phyloP scores from a whole-genome alignment of 2,113 vertebrate species.

The Hippopotamus amphibius region DNA sequence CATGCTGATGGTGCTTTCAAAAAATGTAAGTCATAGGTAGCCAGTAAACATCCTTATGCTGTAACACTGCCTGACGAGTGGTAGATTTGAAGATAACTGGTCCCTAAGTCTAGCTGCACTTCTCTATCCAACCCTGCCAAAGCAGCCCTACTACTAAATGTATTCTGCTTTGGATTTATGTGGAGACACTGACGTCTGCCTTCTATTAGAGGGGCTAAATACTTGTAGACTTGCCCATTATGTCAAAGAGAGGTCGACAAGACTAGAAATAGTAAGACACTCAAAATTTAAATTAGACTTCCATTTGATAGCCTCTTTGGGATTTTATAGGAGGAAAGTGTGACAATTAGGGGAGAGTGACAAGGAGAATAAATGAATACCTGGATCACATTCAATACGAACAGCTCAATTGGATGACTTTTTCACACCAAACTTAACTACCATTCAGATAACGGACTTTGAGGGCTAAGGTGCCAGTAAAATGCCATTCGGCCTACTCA shows the following conservation, averaged over 20 bases:
- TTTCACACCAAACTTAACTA: no score
- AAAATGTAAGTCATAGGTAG: slow-evolving; percentile 62
- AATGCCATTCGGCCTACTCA: slow-evolving; percentile 20
- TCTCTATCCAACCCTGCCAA: slow-evolving; percentile 47
- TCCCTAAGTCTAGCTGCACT: slow-evolving; percentile 13
- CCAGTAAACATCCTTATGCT: slow-evolving; percentile 63
- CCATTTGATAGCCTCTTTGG: slow-evolving; percentile 38
- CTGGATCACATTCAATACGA: slow-evolving; percentile 60
- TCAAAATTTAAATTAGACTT: slow-evolving; percentile 13
- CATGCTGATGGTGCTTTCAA: slow-evolving; percentile 64
- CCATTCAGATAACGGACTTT: slow-evolving; percentile 30
- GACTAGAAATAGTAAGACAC: slow-evolving; percentile 40
- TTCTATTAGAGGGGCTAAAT: not conserved
- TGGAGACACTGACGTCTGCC: not conserved
- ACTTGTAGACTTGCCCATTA: not conserved
- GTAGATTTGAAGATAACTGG: slow-evolving; percentile 42
- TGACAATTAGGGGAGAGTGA: slow-evolving; percentile 51
- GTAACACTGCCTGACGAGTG: slow-evolving; percentile 41
- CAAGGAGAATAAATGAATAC: not conserved
- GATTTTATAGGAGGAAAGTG: slow-evolving; percentile 40
- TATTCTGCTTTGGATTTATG: not conserved
- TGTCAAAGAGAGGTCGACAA: slow-evolving; percentile 32
- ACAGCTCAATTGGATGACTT: no score
- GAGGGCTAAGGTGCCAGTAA: slow-evolving; percentile 47
- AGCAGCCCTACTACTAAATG: not conserved